Base-by-base conservation (phyloP, 2,113 vertebrate species). In the Xiphias gladius region DNA sequence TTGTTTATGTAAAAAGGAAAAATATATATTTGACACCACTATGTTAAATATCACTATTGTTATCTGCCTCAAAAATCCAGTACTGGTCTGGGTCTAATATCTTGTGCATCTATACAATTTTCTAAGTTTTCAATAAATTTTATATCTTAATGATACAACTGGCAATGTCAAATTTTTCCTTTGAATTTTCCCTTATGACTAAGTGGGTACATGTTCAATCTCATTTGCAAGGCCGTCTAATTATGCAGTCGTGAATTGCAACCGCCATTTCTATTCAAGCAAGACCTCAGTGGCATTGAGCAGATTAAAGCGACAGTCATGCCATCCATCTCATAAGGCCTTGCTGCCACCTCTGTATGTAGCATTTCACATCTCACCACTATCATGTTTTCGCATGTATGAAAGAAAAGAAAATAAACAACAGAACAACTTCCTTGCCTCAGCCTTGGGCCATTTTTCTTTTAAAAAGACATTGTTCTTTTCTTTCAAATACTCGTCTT, bases 401-500 rank as follows among this genome's bases (percentile, higher is more conserved):
- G 62, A 69, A 50, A 76, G 37, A 58, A 8, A 58, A 55, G 22
- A 37, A 80, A 43, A 63, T 7, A 62, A 73, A 52, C 20, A 74
- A 30, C 14, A 28, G 4, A 43, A 67, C 7, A 43, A 35, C 69
- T 76, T 35, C 26, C 9, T 0, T 0, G 20, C 32, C 59, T 62
- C 39, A 41, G 73, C 65, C 65, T 61, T 43, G 16, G 64, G 58
- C 72, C 35, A 57, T 54, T 46, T 75, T 52, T 78, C n/a, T 81
- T 79, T 69, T 63, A 7, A 79, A 87, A 76, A 26, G 24, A 22
- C 57, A 59, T 59, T 30, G 55, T 61, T 80, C 64, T 79, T 73
- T 69, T 82, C 68, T 82, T 68, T 85, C 28, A 79, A 26, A 76
- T 69, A 55, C 52, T 74, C 64, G 22, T 70, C 74, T 81, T 79